phyloP scores from a whole-genome alignment of 1,140 invertebrate genomes.

The Heterodera carotae region DNA sequence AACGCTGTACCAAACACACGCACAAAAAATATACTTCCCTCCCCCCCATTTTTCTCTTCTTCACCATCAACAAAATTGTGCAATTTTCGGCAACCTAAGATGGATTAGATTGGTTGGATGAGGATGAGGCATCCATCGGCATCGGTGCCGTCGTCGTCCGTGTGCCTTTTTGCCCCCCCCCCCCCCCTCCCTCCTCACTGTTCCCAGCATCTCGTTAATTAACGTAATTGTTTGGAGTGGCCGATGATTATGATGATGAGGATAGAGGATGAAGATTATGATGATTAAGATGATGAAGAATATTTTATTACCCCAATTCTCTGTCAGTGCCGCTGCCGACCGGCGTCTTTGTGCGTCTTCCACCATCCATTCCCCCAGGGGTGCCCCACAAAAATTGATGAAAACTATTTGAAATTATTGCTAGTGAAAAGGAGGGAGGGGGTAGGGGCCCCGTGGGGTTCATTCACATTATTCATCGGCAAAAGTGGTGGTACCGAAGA shows the following conservation, averaged over 20 bases:
- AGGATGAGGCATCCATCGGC: too few relatives aligned
- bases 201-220: background rate
- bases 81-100: background rate
- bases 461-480: slow-evolving; percentile 3
- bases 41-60: too few relatives aligned
- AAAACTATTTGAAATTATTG: background rate
- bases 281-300: background rate
- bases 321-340: background rate
- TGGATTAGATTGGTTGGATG: background rate
- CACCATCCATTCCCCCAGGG: too few relatives aligned
- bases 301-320: background rate
- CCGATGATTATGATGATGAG: background rate
- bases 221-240: background rate
- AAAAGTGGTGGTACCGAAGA: background rate
- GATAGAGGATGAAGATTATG: background rate
- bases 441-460: background rate
- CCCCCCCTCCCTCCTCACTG: too few relatives aligned
- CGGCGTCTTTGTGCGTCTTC: background rate
- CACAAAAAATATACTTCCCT: too few relatives aligned
- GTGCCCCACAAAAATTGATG: too few relatives aligned
- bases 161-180: too few relatives aligned
- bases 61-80: background rate
- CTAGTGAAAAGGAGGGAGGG: too few relatives aligned
- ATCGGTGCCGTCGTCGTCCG: too few relatives aligned
- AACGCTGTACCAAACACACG: too few relatives aligned